These are phyloP conservation scores for Syngnathus acus DNA, from an alignment of 2,797 vertebrate species.

Conservation along the genomic window DNA sequence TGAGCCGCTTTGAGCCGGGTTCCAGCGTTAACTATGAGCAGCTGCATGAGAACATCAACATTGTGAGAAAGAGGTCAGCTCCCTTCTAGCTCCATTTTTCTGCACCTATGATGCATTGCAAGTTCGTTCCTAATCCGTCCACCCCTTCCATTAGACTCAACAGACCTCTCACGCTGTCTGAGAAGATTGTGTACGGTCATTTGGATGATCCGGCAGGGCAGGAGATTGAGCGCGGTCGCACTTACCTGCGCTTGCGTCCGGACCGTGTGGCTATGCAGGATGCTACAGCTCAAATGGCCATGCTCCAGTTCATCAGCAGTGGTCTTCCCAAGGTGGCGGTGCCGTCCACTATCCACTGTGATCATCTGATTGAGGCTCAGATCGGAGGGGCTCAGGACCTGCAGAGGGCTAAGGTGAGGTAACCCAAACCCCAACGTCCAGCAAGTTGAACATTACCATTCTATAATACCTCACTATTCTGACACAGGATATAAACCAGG, in stretches of 20 bases:
- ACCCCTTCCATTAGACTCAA: constrained; percentile 69
- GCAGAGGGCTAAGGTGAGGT: constrained; percentile 80
- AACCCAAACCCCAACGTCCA: neutral
- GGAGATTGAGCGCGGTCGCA: constrained; percentile 85
- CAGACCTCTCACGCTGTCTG: constrained; percentile 87
- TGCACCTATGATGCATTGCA: neutral
- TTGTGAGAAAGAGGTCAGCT: constrained; percentile 83
- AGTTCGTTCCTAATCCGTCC: neutral
- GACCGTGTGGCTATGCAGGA: constrained; percentile 97
- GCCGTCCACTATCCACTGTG: constrained; percentile 95
- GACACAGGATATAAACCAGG: constrained; percentile 82
- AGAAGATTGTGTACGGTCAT: constrained; percentile 95
- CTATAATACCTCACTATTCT: neutral
- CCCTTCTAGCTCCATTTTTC: neutral
- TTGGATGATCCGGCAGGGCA: constrained; percentile 84
- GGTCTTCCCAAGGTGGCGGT: constrained; percentile 86
- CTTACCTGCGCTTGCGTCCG: constrained; percentile 83
- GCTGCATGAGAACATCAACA: constrained; percentile 81
- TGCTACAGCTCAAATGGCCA: constrained; percentile 95
- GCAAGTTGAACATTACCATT: neutral
- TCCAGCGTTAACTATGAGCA: constrained; percentile 80
- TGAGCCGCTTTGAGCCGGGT: constrained; percentile 91
- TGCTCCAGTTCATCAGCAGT: constrained; percentile 97
- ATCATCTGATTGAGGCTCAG: constrained; percentile 94
- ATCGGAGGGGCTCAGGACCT: constrained; percentile 81